These are phyloP conservation scores for Spheniscus humboldti DNA, from an alignment of 2,797 vertebrate genomes.

Conservation along the genomic window DNA sequence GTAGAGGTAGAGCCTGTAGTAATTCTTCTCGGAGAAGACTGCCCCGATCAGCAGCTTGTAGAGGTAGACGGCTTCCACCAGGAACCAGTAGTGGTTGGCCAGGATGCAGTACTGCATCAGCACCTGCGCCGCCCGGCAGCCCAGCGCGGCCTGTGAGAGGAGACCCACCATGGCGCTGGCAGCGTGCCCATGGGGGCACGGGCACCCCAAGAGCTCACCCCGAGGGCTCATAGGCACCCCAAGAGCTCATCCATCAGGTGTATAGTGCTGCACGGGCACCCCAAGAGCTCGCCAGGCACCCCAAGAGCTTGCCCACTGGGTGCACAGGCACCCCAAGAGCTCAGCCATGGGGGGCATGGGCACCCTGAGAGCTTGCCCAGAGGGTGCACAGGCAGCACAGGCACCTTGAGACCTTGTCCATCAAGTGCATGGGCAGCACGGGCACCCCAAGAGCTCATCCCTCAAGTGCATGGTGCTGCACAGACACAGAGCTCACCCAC, in stretches of 20 bases:
- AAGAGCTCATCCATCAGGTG: too few species aligned
- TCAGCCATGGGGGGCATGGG: neutral
- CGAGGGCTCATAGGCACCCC: neutral
- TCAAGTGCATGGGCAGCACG: too few species aligned
- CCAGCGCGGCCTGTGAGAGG: conserved; percentile 74
- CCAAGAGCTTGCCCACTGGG: neutral
- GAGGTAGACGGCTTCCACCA: conserved; percentile 83
- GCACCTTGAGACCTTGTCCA: neutral
- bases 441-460: too few species aligned
- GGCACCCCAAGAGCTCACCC: neutral
- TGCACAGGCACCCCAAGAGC: neutral
- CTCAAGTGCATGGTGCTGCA: neutral
- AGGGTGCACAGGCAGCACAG: neutral
- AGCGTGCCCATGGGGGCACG: accelerated
- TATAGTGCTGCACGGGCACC: too few species aligned
- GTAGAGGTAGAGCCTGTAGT: conserved; percentile 80
- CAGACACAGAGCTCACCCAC: neutral
- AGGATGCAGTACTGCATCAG: conserved; percentile 86
- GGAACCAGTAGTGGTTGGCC: conserved; percentile 88
- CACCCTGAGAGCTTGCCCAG: neutral
- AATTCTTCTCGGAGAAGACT: conserved; percentile 80
- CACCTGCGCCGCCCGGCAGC: conserved; percentile 80
- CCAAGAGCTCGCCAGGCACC: neutral
- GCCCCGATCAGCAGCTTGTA: conserved; percentile 83
- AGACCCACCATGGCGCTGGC: neutral